These are phyloP conservation scores for Plectrocnemia conspersa DNA, from an alignment of 1,140 invertebrate species.

Conservation along the genomic window DNA sequence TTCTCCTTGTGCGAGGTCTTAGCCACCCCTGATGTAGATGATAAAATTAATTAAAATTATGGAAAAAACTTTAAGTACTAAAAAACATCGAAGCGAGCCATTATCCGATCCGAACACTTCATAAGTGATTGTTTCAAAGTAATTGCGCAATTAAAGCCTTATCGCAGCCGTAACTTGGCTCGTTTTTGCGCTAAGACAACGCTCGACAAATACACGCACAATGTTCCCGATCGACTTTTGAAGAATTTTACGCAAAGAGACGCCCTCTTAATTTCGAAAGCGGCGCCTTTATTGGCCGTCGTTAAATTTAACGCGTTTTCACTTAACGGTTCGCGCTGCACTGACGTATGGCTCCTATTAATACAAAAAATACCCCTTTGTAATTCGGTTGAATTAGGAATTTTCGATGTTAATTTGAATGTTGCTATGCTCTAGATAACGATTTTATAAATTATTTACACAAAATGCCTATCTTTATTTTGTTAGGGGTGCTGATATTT, in stretches of 20 bases:
- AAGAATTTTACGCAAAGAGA: background rate
- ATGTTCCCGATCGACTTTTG: too few relatives aligned
- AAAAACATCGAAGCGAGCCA: too few relatives aligned
- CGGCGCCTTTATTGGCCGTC: slow-evolving; percentile 12
- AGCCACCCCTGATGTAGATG: too few relatives aligned
- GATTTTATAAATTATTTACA: too few relatives aligned
- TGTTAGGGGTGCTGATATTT: too few relatives aligned
- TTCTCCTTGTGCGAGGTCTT: too few relatives aligned
- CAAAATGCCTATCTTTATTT: too few relatives aligned
- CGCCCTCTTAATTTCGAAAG: background rate
- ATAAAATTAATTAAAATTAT: too few relatives aligned
- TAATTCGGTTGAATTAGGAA: background rate
- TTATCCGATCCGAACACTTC: slow-evolving; percentile 8
- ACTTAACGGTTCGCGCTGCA: slow-evolving; percentile 9
- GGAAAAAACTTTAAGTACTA: too few relatives aligned
- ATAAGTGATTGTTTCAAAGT: slow-evolving; percentile 18
- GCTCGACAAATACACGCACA: background rate
- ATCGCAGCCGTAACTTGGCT: slow-evolving; percentile 11
- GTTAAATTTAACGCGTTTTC: slow-evolving; percentile 15
- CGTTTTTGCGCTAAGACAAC: background rate
- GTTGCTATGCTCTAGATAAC: too few relatives aligned
- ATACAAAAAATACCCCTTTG: too few relatives aligned
- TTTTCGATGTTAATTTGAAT: background rate
- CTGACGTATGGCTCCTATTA: background rate
- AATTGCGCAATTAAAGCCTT: slow-evolving; percentile 21